These are phyloP conservation scores for Bambusicola thoracicus DNA, from an alignment of 2,113 vertebrate genomes.

Conservation along the genomic window DNA sequence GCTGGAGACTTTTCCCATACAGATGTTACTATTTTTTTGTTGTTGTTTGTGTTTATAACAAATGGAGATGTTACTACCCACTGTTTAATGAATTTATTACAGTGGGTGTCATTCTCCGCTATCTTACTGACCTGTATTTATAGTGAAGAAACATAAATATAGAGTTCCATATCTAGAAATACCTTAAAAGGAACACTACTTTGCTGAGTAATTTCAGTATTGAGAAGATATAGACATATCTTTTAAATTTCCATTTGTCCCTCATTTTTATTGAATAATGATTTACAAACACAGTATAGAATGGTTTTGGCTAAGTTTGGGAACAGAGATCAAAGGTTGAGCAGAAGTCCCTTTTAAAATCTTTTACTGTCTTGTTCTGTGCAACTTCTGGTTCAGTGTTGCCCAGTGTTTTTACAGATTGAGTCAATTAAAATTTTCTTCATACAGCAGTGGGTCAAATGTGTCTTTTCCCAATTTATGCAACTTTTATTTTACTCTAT, in stretches of 20 bases:
- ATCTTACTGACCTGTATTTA: not conserved
- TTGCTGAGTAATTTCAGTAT: not conserved
- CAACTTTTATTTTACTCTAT: not conserved
- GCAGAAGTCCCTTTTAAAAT: not conserved
- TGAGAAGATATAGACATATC: not conserved
- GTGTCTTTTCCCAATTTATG: not conserved
- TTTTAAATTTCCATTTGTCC: not conserved
- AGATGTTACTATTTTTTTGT: not conserved
- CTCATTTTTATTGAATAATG: not conserved
- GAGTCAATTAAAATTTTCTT: conserved; percentile 6
- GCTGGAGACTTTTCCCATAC: not conserved
- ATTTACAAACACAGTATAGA: not conserved
- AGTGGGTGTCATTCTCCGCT: not conserved
- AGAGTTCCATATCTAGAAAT: not conserved
- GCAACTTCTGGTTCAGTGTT: not conserved
- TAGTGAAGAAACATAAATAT: not conserved
- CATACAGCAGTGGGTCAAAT: not conserved
- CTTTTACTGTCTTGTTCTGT: not conserved
- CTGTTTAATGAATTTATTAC: not conserved
- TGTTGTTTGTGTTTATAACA: not conserved
- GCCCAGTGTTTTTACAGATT: not conserved
- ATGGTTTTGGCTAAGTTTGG: not conserved
- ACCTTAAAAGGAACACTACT: not conserved
- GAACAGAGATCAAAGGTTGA: not conserved
- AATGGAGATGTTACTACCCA: not conserved